phyloP scores from a whole-genome alignment of 37 sponge, comb jelly and placozoan species.

The Cladorhizidae sp. region DNA sequence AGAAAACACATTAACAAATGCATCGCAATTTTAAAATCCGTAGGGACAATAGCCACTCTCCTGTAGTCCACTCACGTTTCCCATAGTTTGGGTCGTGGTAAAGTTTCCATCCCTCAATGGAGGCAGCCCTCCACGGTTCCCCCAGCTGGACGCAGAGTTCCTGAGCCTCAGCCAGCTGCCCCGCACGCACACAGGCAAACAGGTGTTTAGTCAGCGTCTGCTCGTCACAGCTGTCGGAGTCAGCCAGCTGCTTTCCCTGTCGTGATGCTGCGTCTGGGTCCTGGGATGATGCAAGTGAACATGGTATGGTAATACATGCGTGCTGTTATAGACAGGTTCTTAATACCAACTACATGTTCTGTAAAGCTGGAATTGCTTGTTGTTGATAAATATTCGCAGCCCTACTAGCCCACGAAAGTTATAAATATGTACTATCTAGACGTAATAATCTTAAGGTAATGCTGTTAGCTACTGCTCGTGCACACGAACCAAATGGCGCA shows the following conservation, averaged over 20 bases:
- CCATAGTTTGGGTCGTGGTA: slow-evolving; percentile 91
- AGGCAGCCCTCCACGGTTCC: slow-evolving; percentile 89
- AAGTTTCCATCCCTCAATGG: slow-evolving; percentile 87
- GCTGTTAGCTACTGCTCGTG: too few species aligned
- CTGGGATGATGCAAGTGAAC: slow-evolving; percentile 14
- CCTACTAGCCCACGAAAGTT: too few species aligned
- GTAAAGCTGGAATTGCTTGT: too few species aligned
- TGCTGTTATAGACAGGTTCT: too few species aligned
- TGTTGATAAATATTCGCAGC: too few species aligned
- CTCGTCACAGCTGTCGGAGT: slow-evolving; percentile 86
- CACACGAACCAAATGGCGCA: too few species aligned
- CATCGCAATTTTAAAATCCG: too few species aligned
- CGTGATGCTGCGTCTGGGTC: slow-evolving; percentile 91
- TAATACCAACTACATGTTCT: too few species aligned
- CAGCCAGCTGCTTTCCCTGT: slow-evolving; percentile 63
- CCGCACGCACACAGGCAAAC: slow-evolving; percentile 87
- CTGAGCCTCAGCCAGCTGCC: slow-evolving; percentile 85
- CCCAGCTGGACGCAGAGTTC: slow-evolving; percentile 76
- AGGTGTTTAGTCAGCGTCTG: slow-evolving; percentile 71
- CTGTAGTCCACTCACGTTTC: slow-evolving; percentile 34
- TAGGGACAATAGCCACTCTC: too few species aligned
- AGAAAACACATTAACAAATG: too few species aligned
- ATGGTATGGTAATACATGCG: not conserved
- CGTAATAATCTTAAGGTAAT: too few species aligned
- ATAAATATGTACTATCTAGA: too few species aligned